A percentile compares a stretch with the other conserved stretches of the same genome.
Evolutionary conservation across 1,140 invertebrate species (phyloP).

Genomic region (Arctopsyche grandis): DNA sequence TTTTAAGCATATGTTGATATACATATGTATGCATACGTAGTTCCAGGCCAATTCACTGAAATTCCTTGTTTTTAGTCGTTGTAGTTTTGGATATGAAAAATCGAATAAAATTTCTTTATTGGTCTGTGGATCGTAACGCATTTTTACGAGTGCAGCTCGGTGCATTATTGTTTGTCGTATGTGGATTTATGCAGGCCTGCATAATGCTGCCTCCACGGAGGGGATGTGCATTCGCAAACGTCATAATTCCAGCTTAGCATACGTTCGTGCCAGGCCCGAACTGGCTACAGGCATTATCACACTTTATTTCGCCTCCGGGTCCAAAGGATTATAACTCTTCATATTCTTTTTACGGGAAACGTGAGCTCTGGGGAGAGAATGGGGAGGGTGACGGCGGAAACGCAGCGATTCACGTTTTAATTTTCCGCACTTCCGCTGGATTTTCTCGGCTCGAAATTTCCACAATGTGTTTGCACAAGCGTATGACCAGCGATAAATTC

Average conservation of each 20-base stretch:
- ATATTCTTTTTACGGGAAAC: conserved; percentile 19
- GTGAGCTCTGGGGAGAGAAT: not conserved
- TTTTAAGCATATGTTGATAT: too few species aligned
- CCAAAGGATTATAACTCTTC: conserved; percentile 46
- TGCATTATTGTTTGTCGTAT: not conserved
- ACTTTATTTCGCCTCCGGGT: conserved; percentile 45
- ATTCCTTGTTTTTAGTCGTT: too few species aligned
- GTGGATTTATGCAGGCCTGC: not conserved
- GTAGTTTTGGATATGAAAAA: too few species aligned
- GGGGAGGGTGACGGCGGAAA: too few species aligned
- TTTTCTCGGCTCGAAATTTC: too few species aligned
- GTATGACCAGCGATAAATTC: too few species aligned
- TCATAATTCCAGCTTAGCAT: conserved; percentile 45
- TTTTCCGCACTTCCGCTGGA: too few species aligned
- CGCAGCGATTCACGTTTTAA: too few species aligned
- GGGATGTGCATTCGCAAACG: conserved; percentile 37
- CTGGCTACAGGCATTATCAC: conserved; percentile 32
- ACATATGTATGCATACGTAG: too few species aligned
- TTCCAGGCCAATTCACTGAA: too few species aligned
- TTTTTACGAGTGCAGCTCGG: not conserved
- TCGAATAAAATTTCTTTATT: too few species aligned
- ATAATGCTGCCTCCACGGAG: conserved; percentile 30
- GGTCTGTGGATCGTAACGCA: not conserved
- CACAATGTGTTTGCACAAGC: too few species aligned
- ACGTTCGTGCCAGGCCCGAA: conserved; percentile 19